phyloP scores from a whole-genome alignment of 2,113 vertebrate genomes.

The Elephantulus edwardii region DNA sequence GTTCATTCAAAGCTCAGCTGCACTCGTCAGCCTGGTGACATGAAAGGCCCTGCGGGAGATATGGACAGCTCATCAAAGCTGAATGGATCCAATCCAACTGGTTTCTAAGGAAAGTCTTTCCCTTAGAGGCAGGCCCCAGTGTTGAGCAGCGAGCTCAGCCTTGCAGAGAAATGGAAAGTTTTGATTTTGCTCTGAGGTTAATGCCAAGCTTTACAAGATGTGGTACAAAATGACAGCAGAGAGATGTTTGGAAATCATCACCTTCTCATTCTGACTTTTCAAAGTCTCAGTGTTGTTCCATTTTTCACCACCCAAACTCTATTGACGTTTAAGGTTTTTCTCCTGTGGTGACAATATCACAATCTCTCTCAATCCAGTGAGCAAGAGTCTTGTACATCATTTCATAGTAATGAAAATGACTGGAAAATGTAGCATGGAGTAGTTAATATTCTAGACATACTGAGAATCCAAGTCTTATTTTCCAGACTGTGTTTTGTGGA shows the following conservation, averaged over 20 bases:
- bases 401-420: background rate
- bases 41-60: background rate
- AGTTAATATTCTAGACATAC: background rate
- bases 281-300: background rate
- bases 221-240: background rate
- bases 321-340: background rate
- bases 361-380: background rate
- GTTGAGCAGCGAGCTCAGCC: background rate
- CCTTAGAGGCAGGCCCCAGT: background rate
- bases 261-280: background rate
- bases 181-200: background rate
- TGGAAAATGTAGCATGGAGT: background rate
- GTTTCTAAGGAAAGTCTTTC: no score
- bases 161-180: background rate
- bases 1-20: background rate
- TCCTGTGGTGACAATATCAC: background rate
- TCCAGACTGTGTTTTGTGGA: background rate
- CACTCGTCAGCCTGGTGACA: background rate
- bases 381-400: background rate
- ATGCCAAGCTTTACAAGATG: background rate
- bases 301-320: background rate
- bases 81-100: background rate
- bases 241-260: background rate
- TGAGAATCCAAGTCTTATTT: background rate
- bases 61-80: background rate